Evolutionary conservation across 2,113 vertebrate species (phyloP).

Genomic region (Zapornia atra): DNA sequence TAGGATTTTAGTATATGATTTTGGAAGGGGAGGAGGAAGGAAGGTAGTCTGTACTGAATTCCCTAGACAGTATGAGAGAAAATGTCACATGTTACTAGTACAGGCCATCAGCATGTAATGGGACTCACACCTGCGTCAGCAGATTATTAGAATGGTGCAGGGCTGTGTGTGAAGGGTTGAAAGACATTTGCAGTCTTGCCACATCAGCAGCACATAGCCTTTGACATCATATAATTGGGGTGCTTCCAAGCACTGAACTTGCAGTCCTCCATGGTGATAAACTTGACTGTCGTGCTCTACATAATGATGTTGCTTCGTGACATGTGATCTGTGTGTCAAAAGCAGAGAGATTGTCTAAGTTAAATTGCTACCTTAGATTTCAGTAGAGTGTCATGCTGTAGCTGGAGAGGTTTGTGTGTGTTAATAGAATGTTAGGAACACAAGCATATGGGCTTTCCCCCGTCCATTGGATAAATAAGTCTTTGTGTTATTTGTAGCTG

Average conservation of each 20-base stretch:
- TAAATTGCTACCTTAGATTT: slow-evolving; percentile 3
- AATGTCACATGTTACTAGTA: not conserved
- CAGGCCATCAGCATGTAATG: not conserved
- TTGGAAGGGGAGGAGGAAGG: not conserved
- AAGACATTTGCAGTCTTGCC: slow-evolving; percentile 26
- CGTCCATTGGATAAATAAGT: not conserved
- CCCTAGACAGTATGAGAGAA: not conserved
- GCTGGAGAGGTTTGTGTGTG: not conserved
- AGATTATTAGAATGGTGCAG: not conserved
- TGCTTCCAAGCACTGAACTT: slow-evolving; percentile 49
- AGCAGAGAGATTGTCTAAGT: not conserved
- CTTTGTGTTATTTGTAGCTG: not conserved
- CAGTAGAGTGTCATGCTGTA: not conserved
- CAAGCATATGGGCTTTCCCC: not conserved
- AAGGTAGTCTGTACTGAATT: not conserved
- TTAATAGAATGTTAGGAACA: not conserved
- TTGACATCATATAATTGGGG: slow-evolving; percentile 58
- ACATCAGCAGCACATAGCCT: slow-evolving; percentile 45
- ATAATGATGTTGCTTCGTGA: slow-evolving; percentile 24
- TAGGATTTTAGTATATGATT: not conserved
- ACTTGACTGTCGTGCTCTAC: not conserved
- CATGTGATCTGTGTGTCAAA: not conserved
- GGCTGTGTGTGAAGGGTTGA: slow-evolving; percentile 5
- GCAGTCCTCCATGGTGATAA: not conserved
- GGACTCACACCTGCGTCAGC: not conserved